Base-by-base conservation (phyloP, 2,113 vertebrate species). In the Tylochromis polylepis region DNA sequence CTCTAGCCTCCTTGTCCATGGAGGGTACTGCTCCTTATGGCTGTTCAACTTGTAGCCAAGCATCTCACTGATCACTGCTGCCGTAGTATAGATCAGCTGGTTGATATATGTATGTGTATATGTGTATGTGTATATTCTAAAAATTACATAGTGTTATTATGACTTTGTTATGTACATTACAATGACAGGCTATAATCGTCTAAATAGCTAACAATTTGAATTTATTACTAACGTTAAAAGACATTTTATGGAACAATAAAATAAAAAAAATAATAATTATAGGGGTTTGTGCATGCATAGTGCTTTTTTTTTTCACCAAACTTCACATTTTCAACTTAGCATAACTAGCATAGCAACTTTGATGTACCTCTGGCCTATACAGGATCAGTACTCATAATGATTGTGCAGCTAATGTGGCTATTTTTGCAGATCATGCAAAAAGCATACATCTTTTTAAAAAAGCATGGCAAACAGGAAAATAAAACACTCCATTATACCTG, bases 341-440 rank as follows among this genome's bases (percentile, higher is more conserved):
- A 38, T 65, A 65, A 65, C 1, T 65, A n/a, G 60, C 31, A 36
- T 38, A 38, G 16, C 14, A 5, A 20, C 53, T 41, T 31, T 11
- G 16, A 75, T 31, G 43, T 75, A 0, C 0, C 16, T 0, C 16
- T 29, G 41, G 41, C 24, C 41, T 75, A 9, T 49, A 16, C 3
- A 8, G 43, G 46, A 49, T 77, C 4, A 51, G 4, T 77, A 15
- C 2, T 49, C 41, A 49, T 75, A 27, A 18, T 49, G n/a, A n/a
- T n/a, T n/a, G n/a, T n/a, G n/a, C n/a, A n/a, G n/a, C n/a, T n/a
- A n/a, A n/a, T n/a, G n/a, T n/a, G n/a, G n/a, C n/a, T n/a, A 29
- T 31, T 77, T 56, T 77, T 77, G 11, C 46, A 77, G 65, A 31
- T 85, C 75, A 41, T 20, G 7, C 16, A 18, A 53, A 53, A 20